A percentile compares a stretch with the other conserved stretches of the same genome.
Conservation (phyloP, 2,888 invertebrate species). For the Invenusta paracnida region DNA sequence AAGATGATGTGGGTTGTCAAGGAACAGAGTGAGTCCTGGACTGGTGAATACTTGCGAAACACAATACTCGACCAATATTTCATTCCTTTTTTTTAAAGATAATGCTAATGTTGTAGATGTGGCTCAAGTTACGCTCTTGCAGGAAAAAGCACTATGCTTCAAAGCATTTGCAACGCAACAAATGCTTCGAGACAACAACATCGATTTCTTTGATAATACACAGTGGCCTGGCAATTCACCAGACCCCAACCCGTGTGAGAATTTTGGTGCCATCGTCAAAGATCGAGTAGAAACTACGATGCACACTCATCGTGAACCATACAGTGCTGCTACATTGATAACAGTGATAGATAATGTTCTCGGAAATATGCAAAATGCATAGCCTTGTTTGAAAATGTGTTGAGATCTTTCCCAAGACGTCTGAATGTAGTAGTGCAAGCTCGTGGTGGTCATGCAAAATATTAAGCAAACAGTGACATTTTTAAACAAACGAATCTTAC, state of each 20-base stretch:
- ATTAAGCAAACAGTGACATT: neutral
- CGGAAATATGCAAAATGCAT: neutral
- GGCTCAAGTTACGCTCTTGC: neutral
- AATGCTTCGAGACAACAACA: neutral
- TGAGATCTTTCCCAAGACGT: neutral
- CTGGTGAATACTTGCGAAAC: slow-evolving; percentile 1
- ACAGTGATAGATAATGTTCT: neutral
- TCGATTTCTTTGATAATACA: slow-evolving; percentile 9
- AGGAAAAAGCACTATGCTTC: neutral
- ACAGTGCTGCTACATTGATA: neutral
- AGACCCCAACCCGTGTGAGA: neutral
- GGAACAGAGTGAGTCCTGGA: slow-evolving; percentile 1
- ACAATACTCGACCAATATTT: neutral
- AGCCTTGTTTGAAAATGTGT: neutral
- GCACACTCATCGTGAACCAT: neutral
- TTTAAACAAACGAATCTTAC: too few species aligned
- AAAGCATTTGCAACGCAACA: neutral
- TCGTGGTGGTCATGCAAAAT: slow-evolving; percentile 10
- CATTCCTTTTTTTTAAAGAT: neutral
- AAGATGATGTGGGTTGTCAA: neutral
- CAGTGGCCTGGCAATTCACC: slow-evolving; percentile 8
- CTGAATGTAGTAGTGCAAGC: neutral
- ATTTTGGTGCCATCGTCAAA: slow-evolving; percentile 8
- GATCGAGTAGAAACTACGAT: neutral
- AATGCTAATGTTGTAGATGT: neutral